Base-by-base conservation (phyloP, 2,113 vertebrate species). In the Platysteira castanea region DNA sequence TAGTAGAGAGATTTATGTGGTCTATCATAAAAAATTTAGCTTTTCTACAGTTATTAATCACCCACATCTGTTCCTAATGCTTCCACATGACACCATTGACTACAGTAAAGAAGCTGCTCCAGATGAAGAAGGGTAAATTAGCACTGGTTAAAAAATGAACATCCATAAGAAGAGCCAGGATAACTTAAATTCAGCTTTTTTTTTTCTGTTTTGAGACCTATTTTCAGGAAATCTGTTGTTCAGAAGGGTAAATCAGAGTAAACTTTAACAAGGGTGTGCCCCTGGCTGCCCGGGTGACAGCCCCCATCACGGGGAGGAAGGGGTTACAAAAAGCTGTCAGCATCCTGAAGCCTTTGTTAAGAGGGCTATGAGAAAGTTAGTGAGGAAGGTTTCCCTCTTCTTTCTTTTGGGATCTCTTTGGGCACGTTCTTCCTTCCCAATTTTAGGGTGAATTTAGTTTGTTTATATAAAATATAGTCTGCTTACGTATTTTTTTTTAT, bases 41-140 rank as follows among this genome's bases (percentile, higher is more conserved):
- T 89, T 96, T 96, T 92, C 47, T 69, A 63, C 8, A 53, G 78
- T 79, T 94, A 86, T 90, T 97, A 83, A 82, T 94, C 33, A 49
- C 53, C n/a, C 50, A 60, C 5, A 6, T 93, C 59, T 80, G 64
- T 64, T 82, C 59, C 61, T 95, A 53, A 39, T 88, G 63, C 74
- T 93, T 89, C 52, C 50, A 31, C 16, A 11, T 92, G 65, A 26
- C 39, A 77, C 15, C 30, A 15, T 9, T 92, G 86, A 83, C 64
- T 89, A 15, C 33, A 17, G 20, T 22, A 42, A 79, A 79, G 28
- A 75, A 75, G 9, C 21, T 52, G 19, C 27, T 80, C 18, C 30
- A 65, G 56, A 80, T 60, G 42, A 83, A 69, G 52, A 93, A 33
- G 10, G 8, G 8, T 37, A 27, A 73, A 21, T 71, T 69, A 68